Evolutionary conservation across 2,888 invertebrate genomes (phyloP), one percentile per base, ranked within the genome.

Genomic region (Brachylomia viminalis): DNA sequence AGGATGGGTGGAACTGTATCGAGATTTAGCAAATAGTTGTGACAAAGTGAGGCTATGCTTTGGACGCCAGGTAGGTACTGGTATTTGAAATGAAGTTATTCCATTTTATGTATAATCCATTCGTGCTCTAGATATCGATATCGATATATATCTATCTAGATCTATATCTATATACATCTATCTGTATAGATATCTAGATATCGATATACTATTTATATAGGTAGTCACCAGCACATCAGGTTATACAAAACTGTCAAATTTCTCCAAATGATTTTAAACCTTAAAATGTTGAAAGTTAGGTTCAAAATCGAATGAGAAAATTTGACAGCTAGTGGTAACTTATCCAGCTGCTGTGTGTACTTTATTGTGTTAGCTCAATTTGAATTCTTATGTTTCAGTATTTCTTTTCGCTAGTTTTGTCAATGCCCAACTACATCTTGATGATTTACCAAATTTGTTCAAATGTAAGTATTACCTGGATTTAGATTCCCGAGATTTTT

Each of bases 381-480:
- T 33, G 4, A 45, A 45, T 59, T 70, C 6, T 38, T 66, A 8
- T 72, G 33, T 78, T 78, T 72, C 78, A 78, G 78, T 79, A 61
- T 66, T 66, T 78, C 4, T 33, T 66, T 33, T 47, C 80, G 38
- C 23, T 78, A 27, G n/a, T 66, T 27, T 47, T 79, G 47, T 79
- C 73, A 23, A 49, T 54, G n/a, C 47, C 65, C 11, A 79, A 72
- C 65, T 47, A 59, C 30, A 61, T 78, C n/a, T 66, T 72, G 20
- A 59, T 79, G 78, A 54, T 59, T 38, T 79, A 72, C 30, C 54
- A 54, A 30, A 52, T 72, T 66, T 59, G 7, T 54, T 38, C 72
- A 30, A 47, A 58, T 54, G 78, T 78, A n/a, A 79, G 78, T 78
- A 58, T 27, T 56, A 11, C 23, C 23, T 30, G 23, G 2, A 33